Base-by-base conservation (phyloP, 2,797 vertebrate genomes). In the Alexandromys oeconomus region DNA sequence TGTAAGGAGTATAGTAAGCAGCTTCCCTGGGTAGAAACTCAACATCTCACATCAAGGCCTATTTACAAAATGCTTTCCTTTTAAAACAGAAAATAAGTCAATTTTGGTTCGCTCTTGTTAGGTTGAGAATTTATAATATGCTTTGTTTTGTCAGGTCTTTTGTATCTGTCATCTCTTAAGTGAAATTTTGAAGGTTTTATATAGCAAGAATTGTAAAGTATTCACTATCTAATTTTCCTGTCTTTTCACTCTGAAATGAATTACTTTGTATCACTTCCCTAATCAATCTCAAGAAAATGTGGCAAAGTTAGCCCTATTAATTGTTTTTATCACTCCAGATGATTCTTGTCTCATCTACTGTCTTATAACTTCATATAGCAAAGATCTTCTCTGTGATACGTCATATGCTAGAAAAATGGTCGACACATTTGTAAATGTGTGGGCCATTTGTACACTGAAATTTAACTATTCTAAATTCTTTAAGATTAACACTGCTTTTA, bases 181-280 rank as follows among this genome's bases (percentile, higher is more conserved):
- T 43, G n/a, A 85, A 40, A 85, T 89, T 92, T 96, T 46, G 17
- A 89, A 59, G 61, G 4, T 77, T 80, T 92, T 51, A 61, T 71
- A 9, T 46, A 79, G 61, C 54, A 54, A 86, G 27, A 90, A 37
- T 2, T 74, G 31, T 13, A 69, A 51, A 92, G 6, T 14, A 81
- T 51, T 87, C n/a, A 77, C 6, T 81, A 21, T 65, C 69, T 94
- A 57, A 86, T 88, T 96, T 74, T 14, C 40, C 63, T 95, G 5
- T 87, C 46, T 85, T 27, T 74, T 92, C 69, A 61, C 74, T 89
- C 7, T 88, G 80, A 95, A 93, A 73, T 69, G 25, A 27, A 63
- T 89, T 80, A 82, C 40, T 27, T 86, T 9, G 90, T 61, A 12
- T 92, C 29, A 97, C 12, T 78, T 93, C 76, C 80, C 29, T 81